A percentile compares a stretch with the other conserved stretches of the same genome.
These are phyloP conservation scores for Monopterus albus DNA, from an alignment of 2,113 vertebrate genomes.

Conservation along the genomic window DNA sequence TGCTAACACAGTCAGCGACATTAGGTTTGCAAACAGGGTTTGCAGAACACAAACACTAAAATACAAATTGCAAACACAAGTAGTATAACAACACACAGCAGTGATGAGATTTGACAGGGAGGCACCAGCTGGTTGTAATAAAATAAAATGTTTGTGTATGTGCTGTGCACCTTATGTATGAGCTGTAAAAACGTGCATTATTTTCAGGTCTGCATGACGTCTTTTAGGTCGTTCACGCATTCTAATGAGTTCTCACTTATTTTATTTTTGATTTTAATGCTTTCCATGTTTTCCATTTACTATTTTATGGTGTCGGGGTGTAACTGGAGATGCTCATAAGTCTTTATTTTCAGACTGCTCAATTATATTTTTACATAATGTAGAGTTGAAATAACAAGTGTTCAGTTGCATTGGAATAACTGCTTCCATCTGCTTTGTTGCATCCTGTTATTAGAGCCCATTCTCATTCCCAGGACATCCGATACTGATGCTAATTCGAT, in stretches of 20 bases:
- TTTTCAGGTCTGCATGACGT: background rate
- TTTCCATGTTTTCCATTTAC: background rate
- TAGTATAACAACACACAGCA: background rate
- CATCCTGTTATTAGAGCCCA: too few relatives aligned
- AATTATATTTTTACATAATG: background rate
- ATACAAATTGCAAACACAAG: constrained; percentile 6
- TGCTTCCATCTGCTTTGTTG: background rate
- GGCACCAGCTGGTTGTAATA: background rate
- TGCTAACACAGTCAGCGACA: background rate
- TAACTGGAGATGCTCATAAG: background rate
- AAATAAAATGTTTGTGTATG: background rate
- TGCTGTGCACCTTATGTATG: background rate
- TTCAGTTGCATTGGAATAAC: background rate
- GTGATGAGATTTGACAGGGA: constrained; percentile 1
- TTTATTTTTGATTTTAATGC: background rate
- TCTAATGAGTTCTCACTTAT: background rate
- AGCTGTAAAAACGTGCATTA: background rate
- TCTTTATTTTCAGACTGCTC: background rate
- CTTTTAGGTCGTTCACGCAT: background rate
- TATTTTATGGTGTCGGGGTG: background rate
- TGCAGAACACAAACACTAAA: constrained; percentile 2
- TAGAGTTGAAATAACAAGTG: background rate
- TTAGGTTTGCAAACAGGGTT: constrained; percentile 16
- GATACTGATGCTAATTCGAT: too few relatives aligned
- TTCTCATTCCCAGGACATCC: too few relatives aligned